These are phyloP conservation scores for Typhlichthys subterraneus DNA, from an alignment of 2,797 vertebrate species.

Conservation along the genomic window DNA sequence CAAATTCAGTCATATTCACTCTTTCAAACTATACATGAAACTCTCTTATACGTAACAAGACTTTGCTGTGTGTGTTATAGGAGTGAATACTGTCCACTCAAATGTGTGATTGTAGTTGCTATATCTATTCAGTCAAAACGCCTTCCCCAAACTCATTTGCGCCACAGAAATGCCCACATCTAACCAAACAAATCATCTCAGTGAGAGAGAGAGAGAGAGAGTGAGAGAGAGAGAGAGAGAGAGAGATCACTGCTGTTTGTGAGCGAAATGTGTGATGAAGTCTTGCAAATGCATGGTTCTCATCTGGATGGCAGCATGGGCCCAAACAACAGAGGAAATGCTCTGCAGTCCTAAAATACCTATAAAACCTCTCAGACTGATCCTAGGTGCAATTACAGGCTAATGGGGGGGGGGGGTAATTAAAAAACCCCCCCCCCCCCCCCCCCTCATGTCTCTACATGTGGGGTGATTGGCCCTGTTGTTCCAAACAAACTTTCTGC, in stretches of 20 bases:
- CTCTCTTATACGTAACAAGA: not conserved
- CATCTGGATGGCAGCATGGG: slow-evolving; percentile 70
- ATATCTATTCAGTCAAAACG: slow-evolving; percentile 38
- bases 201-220: not conserved
- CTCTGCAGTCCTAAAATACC: slow-evolving; percentile 62
- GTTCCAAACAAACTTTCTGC: slow-evolving; percentile 40
- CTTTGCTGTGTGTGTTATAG: slow-evolving; percentile 19
- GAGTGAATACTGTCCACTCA: slow-evolving; percentile 37
- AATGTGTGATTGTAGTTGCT: slow-evolving; percentile 48
- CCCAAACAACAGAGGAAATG: slow-evolving; percentile 65
- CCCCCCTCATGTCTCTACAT: not conserved
- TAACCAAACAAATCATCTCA: slow-evolving; percentile 19
- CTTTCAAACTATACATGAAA: slow-evolving; percentile 28
- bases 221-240: not conserved
- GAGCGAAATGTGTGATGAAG: slow-evolving; percentile 45
- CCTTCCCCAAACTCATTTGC: slow-evolving; percentile 23
- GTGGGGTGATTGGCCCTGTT: slow-evolving; percentile 19
- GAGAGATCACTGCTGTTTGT: slow-evolving; percentile 26
- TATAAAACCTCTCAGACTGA: slow-evolving; percentile 67
- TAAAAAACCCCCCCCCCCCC: slow-evolving; percentile 48
- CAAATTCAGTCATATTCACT: slow-evolving; percentile 1
- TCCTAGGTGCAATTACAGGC: slow-evolving; percentile 67
- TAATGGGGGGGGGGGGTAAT: slow-evolving; percentile 63
- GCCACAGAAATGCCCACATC: slow-evolving; percentile 46
- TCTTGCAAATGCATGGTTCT: slow-evolving; percentile 48